Conservation (phyloP, 2,113 vertebrate species). For the Elephas maximus region DNA sequence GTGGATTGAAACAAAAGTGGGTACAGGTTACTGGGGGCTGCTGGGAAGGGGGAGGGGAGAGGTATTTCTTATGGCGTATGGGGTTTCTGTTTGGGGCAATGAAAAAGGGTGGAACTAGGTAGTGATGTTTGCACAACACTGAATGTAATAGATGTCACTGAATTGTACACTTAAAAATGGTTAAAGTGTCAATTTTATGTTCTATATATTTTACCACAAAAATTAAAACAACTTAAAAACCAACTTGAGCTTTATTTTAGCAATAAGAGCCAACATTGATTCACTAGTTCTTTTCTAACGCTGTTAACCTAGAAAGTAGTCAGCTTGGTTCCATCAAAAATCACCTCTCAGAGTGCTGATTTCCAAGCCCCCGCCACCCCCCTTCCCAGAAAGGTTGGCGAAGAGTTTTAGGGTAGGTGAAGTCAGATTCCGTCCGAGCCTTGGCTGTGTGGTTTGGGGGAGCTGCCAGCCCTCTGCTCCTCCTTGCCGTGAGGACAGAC, state of each 20-base stretch:
- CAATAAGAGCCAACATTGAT: neutral
- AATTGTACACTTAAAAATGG: neutral
- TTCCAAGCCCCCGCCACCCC: neutral
- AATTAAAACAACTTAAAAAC: neutral
- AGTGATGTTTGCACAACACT: neutral
- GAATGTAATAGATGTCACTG: neutral
- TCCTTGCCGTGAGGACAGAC: neutral
- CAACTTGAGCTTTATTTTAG: neutral
- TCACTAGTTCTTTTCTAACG: neutral
- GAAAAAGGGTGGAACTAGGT: neutral
- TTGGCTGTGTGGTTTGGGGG: neutral
- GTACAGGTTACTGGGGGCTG: no score
- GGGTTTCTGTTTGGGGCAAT: neutral
- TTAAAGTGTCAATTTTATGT: neutral
- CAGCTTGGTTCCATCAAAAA: neutral
- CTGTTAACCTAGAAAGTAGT: neutral
- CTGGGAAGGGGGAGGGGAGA: no score
- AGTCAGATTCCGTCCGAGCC: neutral
- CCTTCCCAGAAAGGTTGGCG: no score
- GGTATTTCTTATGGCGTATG: no score
- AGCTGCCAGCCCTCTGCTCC: neutral
- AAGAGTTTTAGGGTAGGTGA: no score
- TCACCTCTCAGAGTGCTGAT: fast-evolving
- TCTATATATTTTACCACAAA: neutral
- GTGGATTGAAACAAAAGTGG: no score